Evolutionary conservation across 1,140 invertebrate genomes (phyloP).

Genomic region (Apis mellifera): Amel_HAv3.1 CM009944.2:9246501-9247000

Average conservation of each 20-base stretch:
- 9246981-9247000: background rate
- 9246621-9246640: conserved; percentile 89
- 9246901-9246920: conserved; percentile 90
- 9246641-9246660: conserved; percentile 86
- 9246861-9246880: conserved; percentile 85
- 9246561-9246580: conserved; percentile 76
- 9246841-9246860: conserved; percentile 88
- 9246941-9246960: background rate
- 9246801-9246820: conserved; percentile 37
- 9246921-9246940: conserved; percentile 89
- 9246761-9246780: background rate
- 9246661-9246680: conserved; percentile 81
- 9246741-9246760: background rate
- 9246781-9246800: background rate
- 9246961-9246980: background rate
- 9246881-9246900: conserved; percentile 86
- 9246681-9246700: conserved; percentile 87
- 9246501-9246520: conserved; percentile 89
- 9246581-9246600: conserved; percentile 83
- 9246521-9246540: conserved; percentile 92
- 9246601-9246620: conserved; percentile 87
- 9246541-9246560: conserved; percentile 87
- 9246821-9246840: conserved; percentile 85
- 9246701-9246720: conserved; percentile 87
- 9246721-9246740: conserved; percentile 20